Evolutionary conservation across 35 echinoderm and acorn worm species (phyloP).

Genomic region (Anneissia japonica): DNA sequence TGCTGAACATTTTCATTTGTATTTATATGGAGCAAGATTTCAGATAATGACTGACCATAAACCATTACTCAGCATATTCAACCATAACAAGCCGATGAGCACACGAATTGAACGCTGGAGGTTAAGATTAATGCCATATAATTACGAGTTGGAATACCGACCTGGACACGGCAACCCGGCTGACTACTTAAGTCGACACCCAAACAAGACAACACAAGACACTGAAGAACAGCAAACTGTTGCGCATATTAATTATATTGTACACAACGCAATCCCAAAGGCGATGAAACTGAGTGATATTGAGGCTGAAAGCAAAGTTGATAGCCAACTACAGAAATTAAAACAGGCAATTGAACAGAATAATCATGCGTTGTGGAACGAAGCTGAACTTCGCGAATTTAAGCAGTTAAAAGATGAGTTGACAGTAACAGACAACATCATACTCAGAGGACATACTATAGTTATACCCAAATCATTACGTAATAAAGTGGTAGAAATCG

Average conservation of each 20-base stretch:
- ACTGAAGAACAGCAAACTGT: not conserved
- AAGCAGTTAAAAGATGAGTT: too few species aligned
- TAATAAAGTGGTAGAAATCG: too few species aligned
- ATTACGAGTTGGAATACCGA: constrained; percentile 25
- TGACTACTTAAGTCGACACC: constrained; percentile 48
- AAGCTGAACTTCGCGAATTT: too few species aligned
- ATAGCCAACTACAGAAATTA: too few species aligned
- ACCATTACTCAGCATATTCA: constrained; percentile 15
- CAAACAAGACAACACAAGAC: not conserved
- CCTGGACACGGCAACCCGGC: constrained; percentile 24
- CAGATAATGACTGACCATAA: constrained; percentile 39
- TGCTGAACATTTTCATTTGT: constrained; percentile 42
- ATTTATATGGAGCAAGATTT: constrained; percentile 28
- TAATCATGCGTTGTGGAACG: too few species aligned
- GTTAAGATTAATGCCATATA: constrained; percentile 17
- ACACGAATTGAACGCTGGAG: constrained; percentile 38
- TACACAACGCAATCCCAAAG: constrained; percentile 31
- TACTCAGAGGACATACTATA: too few species aligned
- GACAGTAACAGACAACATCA: too few species aligned
- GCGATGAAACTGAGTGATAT: constrained; percentile 37
- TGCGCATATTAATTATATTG: constrained; percentile 27
- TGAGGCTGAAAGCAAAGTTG: not conserved
- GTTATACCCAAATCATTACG: too few species aligned
- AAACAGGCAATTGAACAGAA: too few species aligned
- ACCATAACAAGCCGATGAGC: not conserved